A percentile compares a stretch with the other conserved stretches of the same genome.
These are phyloP conservation scores for Chionomys nivalis DNA, from an alignment of 2,113 vertebrate genomes.

Conservation along the genomic window DNA sequence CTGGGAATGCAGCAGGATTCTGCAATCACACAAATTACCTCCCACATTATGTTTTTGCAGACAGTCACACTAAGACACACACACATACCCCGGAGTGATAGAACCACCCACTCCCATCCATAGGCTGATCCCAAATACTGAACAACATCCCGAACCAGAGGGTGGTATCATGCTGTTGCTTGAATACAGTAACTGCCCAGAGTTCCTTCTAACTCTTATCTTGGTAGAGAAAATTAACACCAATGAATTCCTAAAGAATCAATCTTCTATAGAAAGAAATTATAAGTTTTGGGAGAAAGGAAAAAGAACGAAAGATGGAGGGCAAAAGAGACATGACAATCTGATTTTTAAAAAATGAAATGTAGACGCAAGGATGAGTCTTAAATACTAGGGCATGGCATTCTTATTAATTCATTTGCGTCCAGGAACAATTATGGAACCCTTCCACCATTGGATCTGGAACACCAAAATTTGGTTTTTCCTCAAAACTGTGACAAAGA, in stretches of 20 bases:
- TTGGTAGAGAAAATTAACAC: background rate
- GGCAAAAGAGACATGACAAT: background rate
- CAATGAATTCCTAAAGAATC: background rate
- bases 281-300: background rate
- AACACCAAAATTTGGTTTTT: slow-evolving; percentile 21
- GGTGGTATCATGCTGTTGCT: background rate
- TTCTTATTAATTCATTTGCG: background rate
- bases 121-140: slow-evolving; percentile 43
- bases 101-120: slow-evolving; percentile 23
- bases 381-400: background rate
- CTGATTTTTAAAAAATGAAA: background rate
- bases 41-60: slow-evolving; percentile 20
- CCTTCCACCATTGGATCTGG: background rate
- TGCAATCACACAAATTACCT: slow-evolving; percentile 63
- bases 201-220: background rate
- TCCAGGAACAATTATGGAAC: slow-evolving; percentile 1
- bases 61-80: slow-evolving; percentile 9
- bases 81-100: slow-evolving; percentile 1
- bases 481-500: background rate
- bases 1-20: slow-evolving; percentile 42
- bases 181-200: slow-evolving; percentile 21
- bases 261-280: slow-evolving; percentile 3
- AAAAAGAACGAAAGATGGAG: background rate
- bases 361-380: background rate
- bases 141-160: slow-evolving; percentile 41